A percentile compares a stretch with the other conserved stretches of the same genome.
These are phyloP conservation scores for Acropora tenuis DNA, from an alignment of 64 coral and sea anemone species.

Conservation along the genomic window DNA sequence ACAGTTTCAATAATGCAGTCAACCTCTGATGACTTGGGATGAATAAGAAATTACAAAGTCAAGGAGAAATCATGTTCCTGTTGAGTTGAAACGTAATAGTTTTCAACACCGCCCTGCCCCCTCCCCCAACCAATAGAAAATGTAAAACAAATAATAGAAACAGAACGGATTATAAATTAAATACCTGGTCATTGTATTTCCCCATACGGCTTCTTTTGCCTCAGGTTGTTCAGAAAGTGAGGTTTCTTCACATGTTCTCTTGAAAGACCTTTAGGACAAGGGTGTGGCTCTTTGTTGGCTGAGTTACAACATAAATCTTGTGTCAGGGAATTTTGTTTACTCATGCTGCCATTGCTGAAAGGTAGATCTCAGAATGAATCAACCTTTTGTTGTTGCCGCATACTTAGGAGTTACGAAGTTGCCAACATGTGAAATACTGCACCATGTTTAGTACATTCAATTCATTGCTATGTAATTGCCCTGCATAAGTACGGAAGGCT, in stretches of 20 bases:
- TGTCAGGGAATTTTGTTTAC: neutral
- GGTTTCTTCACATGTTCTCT: neutral
- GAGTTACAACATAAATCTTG: neutral
- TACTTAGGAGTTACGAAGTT: neutral
- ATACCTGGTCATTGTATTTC: neutral
- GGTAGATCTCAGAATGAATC: neutral
- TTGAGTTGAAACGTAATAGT: neutral
- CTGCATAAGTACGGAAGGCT: conserved; percentile 1
- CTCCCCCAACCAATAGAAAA: neutral
- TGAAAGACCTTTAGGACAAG: neutral
- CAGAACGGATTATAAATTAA: neutral
- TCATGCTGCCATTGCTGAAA: neutral
- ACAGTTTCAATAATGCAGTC: neutral
- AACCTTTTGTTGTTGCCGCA: conserved; percentile 6
- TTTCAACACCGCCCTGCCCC: neutral
- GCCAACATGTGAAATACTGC: neutral
- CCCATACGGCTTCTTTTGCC: neutral
- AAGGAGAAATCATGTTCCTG: neutral
- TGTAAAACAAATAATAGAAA: neutral
- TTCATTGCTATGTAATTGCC: neutral
- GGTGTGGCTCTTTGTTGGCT: neutral
- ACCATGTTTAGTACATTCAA: neutral
- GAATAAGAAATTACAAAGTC: neutral
- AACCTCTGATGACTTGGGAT: neutral
- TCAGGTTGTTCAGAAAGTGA: conserved; percentile 3